A percentile compares a stretch with the other conserved stretches of the same genome.
phyloP scores from a whole-genome alignment of 1,140 invertebrate species.

The Pseudomyrmex concolor region DNA sequence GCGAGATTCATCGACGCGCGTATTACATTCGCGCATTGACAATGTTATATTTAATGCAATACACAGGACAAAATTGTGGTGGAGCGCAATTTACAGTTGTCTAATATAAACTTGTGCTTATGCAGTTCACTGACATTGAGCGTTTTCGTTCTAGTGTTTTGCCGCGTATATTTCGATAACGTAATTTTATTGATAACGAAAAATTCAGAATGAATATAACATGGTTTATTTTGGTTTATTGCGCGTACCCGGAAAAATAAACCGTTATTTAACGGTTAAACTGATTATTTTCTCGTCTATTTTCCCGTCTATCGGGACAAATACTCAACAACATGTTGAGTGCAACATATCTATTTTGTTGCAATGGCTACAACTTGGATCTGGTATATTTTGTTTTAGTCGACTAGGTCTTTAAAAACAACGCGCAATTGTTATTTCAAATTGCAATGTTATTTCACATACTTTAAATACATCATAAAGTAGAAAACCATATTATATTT shows the following conservation, averaged over 20 bases:
- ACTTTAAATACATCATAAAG: constrained; percentile 4
- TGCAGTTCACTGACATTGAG: constrained; percentile 6
- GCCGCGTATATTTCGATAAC: not conserved
- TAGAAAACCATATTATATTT: not conserved
- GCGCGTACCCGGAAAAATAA: not conserved
- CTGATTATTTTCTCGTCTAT: not conserved
- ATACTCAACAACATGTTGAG: no score
- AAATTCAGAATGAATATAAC: not conserved
- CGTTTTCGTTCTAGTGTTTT: not conserved
- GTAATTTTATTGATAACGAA: constrained; percentile 6
- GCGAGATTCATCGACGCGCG: constrained; percentile 8
- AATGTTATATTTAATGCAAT: constrained; percentile 41
- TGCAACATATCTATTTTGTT: no score
- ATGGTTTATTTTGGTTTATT: not conserved
- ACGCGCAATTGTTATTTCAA: constrained; percentile 14
- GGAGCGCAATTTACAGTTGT: constrained; percentile 32
- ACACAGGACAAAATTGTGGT: constrained; percentile 18
- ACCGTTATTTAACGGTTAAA: not conserved
- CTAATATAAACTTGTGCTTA: constrained; percentile 40
- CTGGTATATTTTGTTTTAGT: not conserved
- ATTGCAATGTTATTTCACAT: constrained; percentile 22
- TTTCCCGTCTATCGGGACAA: no score
- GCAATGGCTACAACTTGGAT: no score
- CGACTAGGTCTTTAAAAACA: constrained; percentile 6
- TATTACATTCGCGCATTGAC: constrained; percentile 11